These are phyloP conservation scores for Perccottus glenii DNA, from an alignment of 2,113 vertebrate genomes.

Conservation along the genomic window DNA sequence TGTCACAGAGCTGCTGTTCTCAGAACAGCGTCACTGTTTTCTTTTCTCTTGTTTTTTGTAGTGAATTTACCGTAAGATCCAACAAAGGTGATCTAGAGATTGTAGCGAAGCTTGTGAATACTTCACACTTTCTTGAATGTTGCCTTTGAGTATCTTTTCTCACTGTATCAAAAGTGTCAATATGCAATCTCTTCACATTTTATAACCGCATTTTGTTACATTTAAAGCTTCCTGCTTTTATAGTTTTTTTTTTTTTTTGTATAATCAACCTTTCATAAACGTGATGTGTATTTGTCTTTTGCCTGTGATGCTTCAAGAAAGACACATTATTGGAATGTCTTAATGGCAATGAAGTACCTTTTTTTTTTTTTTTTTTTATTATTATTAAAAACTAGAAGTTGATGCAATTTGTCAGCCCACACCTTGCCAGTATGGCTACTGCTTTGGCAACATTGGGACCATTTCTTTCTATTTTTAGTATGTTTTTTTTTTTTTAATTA, in stretches of 20 bases:
- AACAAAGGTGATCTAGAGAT: background rate
- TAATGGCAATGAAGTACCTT: slow-evolving; percentile 51
- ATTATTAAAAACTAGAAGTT: slow-evolving; percentile 22
- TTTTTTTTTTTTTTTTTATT: background rate
- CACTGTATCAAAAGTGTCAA: background rate
- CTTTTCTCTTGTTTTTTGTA: slow-evolving; percentile 23
- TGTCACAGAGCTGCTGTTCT: slow-evolving; percentile 27
- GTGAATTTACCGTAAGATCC: slow-evolving; percentile 9
- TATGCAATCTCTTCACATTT: background rate
- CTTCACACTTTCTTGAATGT: slow-evolving; percentile 12
- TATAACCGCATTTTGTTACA: background rate
- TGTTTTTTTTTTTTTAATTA: slow-evolving; percentile 17
- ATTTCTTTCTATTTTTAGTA: slow-evolving; percentile 44
- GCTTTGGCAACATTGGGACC: slow-evolving; percentile 71
- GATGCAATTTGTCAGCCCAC: slow-evolving; percentile 36
- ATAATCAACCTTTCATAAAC: no score
- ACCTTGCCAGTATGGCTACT: slow-evolving; percentile 38
- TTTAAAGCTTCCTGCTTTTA: background rate
- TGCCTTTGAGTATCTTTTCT: background rate
- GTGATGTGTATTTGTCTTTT: slow-evolving; percentile 1
- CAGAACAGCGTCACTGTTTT: slow-evolving; percentile 20
- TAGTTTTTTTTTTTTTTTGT: no score
- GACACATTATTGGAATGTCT: slow-evolving; percentile 1
- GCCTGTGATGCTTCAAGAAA: background rate
- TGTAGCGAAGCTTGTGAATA: no score